These are phyloP conservation scores for Euclidia mi DNA, from an alignment of 2,888 invertebrate genomes.

Conservation along the genomic window DNA sequence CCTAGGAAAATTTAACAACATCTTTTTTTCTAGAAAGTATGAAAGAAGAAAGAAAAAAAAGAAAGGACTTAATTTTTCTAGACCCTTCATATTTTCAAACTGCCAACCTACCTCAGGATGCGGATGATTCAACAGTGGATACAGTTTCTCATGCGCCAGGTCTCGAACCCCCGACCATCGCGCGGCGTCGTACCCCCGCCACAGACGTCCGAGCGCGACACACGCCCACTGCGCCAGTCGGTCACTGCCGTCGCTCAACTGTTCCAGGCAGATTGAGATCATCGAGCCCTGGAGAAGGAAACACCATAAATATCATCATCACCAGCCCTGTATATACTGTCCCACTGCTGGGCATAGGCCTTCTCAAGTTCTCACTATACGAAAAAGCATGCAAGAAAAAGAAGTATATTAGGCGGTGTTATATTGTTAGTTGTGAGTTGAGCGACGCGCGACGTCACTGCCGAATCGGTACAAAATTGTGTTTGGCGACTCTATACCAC, in stretches of 20 bases:
- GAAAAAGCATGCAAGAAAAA: too few relatives aligned
- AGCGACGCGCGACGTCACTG: too few relatives aligned
- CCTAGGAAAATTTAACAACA: too few relatives aligned
- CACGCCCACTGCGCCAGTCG: conserved; percentile 96
- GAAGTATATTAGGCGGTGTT: too few relatives aligned
- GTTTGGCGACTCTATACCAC: too few relatives aligned
- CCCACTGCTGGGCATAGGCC: neutral
- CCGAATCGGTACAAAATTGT: too few relatives aligned
- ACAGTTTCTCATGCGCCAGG: conserved; percentile 98
- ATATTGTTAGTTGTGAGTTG: too few relatives aligned
- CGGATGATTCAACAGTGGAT: conserved; percentile 93
- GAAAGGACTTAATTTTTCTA: too few relatives aligned
- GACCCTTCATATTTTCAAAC: too few relatives aligned
- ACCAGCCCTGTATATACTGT: neutral
- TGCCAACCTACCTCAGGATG: conserved; percentile 93
- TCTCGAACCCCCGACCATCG: conserved; percentile 99
- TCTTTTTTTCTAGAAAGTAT: too few relatives aligned
- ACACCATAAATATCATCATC: neutral
- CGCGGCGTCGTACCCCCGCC: conserved; percentile 94
- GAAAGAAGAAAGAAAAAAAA: neutral
- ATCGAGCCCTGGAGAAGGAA: conserved; percentile 92
- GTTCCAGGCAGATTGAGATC: conserved; percentile 97
- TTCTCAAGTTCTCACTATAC: too few relatives aligned
- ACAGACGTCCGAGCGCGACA: conserved; percentile 96
- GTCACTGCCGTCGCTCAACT: conserved; percentile 91